Percentiles rank a stretch among this genome's conserved stretches.
Evolutionary conservation across 2,113 vertebrate species (phyloP).

Genomic region (Regulus satrapa): DNA sequence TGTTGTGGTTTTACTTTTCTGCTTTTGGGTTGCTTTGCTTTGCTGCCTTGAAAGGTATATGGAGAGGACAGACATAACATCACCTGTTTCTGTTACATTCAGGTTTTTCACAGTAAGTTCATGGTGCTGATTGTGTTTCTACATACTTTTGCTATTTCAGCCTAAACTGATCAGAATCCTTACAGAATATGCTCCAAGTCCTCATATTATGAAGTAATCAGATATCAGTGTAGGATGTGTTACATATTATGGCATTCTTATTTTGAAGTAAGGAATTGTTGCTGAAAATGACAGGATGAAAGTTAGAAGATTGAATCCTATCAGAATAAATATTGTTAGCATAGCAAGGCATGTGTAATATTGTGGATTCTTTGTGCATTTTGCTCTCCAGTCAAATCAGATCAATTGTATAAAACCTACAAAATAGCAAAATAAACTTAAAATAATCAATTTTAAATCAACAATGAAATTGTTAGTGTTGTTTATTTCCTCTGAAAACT

Average conservation of each 20-base stretch:
- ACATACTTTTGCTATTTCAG: background rate
- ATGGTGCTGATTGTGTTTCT: background rate
- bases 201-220: background rate
- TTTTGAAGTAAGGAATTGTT: background rate
- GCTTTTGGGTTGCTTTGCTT: background rate
- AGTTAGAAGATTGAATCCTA: background rate
- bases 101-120: background rate
- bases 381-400: background rate
- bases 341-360: background rate
- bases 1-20: background rate
- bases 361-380: background rate
- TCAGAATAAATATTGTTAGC: background rate
- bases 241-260: background rate
- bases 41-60: background rate
- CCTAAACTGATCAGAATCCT: background rate
- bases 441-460: background rate
- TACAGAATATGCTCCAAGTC: background rate
- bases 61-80: background rate
- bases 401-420: background rate
- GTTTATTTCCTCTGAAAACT: background rate
- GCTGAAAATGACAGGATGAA: background rate
- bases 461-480: background rate
- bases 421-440: constrained; percentile 1
- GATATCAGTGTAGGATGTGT: background rate
- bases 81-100: background rate